Base-by-base conservation (phyloP, 1,140 invertebrate genomes). In the Sarcophaga bullata region DNA sequence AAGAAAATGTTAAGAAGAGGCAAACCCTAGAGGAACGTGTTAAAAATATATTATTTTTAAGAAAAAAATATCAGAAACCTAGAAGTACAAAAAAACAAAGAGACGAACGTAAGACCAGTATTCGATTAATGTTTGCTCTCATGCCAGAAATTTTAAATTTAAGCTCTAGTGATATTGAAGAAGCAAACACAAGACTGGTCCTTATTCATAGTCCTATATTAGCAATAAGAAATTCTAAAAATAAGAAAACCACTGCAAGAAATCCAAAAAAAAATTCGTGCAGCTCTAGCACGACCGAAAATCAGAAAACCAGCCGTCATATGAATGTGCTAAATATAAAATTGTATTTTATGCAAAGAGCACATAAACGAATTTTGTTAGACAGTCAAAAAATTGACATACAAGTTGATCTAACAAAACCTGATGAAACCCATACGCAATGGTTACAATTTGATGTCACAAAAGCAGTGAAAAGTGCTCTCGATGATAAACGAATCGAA, bases 361-460 rank as follows among this genome's bases (percentile, higher is more conserved):
- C 54, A 11, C 85, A 83, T 46, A 85, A 84, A 72, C 85, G 86
- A 8, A 52, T 84, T 13, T 80, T 84, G 15, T 19, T 90, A 9
- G 85, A 88, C 58, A 80, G 84, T 0, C 84, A 84, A 0, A 83
- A 82, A 76, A 8, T 84, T n/a, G 48, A 81, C 15, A 84, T 89
- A 3, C 84, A 87, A 10, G 84, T 87, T 11, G 85, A 88, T 68
- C 76, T 15, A 82, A 83, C 9, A 47, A 82, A 58, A 10, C 17
- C 13, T 15, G 84, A 85, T 19, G 86, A 86, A 78, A 88, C 86
- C 1, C 84, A 80, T 8, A 89, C 85, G 50, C 87, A 88, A 80
- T 93, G 93, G 93, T 86, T 92, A 8, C 92, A 93, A 83, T 88
- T 93, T 7, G 93, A 93, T 84, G 89, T 92, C 0, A 93, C 92